Conservation (phyloP, 2,888 invertebrate species). For the Athrips mouffetella region DNA sequence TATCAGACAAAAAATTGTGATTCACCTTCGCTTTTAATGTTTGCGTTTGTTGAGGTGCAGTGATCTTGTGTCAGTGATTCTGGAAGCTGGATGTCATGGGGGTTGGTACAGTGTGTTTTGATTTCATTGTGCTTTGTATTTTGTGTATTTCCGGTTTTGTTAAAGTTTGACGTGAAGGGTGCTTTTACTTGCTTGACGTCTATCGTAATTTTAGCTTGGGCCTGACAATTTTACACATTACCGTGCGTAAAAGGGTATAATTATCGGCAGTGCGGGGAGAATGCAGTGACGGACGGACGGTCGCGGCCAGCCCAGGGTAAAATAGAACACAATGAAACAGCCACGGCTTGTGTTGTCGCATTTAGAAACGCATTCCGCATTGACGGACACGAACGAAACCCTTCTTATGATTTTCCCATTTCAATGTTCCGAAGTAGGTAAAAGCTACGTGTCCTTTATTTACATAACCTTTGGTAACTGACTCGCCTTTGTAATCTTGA, state of each 20-base stretch:
- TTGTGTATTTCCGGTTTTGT: neutral
- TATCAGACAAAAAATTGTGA: conserved; percentile 18
- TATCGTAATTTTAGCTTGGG: conserved; percentile 2
- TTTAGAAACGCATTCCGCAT: conserved; percentile 11
- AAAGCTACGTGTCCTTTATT: no score
- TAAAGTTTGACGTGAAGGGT: neutral
- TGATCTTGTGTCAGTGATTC: conserved; percentile 7
- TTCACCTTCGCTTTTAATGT: conserved; percentile 15
- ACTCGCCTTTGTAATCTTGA: no score
- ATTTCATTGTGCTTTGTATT: neutral
- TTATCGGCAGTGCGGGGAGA: conserved; percentile 3
- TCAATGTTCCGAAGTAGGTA: no score
- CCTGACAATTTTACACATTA: conserved; percentile 10
- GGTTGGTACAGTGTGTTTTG: conserved; percentile 4
- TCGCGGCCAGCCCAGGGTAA: conserved; percentile 5
- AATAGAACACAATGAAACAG: conserved; percentile 13
- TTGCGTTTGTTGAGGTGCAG: conserved; percentile 9
- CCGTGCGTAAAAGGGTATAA: conserved; percentile 10
- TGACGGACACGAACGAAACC: conserved; percentile 1
- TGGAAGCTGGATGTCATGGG: neutral
- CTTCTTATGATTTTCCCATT: no score
- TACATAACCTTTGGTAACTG: no score
- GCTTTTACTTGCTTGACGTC: neutral
- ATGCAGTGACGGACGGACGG: neutral
- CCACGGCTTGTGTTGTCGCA: conserved; percentile 1